A percentile compares a stretch with the other conserved stretches of the same genome.
Evolutionary conservation across 2,797 vertebrate genomes (phyloP).

Genomic region (Peromyscus eremicus): DNA sequence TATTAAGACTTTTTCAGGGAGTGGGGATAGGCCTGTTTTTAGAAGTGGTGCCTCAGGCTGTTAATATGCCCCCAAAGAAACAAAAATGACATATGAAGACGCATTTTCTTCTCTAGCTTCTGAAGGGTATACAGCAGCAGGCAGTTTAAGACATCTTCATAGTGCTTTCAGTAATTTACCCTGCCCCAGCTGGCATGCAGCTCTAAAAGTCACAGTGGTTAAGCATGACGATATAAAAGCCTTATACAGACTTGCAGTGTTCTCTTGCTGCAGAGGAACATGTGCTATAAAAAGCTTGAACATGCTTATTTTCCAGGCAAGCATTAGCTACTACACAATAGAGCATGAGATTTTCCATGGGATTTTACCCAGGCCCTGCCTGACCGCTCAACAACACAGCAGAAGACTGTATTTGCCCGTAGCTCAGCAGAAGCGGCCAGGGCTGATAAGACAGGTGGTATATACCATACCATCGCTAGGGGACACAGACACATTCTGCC

Average conservation of each 20-base stretch:
- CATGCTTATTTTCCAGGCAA: slow-evolving; percentile 49
- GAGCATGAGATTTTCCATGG: slow-evolving; percentile 62
- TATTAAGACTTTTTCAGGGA: background rate
- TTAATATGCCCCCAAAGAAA: background rate
- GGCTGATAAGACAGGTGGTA: slow-evolving; percentile 56
- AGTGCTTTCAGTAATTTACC: slow-evolving; percentile 48
- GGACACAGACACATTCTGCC: slow-evolving; percentile 60
- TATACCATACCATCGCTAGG: slow-evolving; percentile 67
- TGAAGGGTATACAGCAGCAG: slow-evolving; percentile 24
- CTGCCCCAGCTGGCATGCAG: background rate
- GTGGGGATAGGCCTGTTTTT: background rate
- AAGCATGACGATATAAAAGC: slow-evolving; percentile 51
- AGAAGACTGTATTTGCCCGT: slow-evolving; percentile 67
- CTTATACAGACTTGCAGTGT: slow-evolving; percentile 36
- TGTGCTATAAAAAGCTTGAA: slow-evolving; percentile 44
- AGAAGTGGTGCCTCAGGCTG: background rate
- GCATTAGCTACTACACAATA: slow-evolving; percentile 63
- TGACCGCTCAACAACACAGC: slow-evolving; percentile 66
- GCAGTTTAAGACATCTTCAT: slow-evolving; percentile 28
- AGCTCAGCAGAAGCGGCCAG: slow-evolving; percentile 61
- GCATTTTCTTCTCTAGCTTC: slow-evolving; percentile 38
- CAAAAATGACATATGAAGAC: background rate
- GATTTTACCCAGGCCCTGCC: slow-evolving; percentile 61
- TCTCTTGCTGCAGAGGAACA: slow-evolving; percentile 56
- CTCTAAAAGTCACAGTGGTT: slow-evolving; percentile 68